Percentiles rank a stretch among this genome's conserved stretches.
Conservation (phyloP, 2,113 vertebrate species). For the Asarcornis scutulata region DNA sequence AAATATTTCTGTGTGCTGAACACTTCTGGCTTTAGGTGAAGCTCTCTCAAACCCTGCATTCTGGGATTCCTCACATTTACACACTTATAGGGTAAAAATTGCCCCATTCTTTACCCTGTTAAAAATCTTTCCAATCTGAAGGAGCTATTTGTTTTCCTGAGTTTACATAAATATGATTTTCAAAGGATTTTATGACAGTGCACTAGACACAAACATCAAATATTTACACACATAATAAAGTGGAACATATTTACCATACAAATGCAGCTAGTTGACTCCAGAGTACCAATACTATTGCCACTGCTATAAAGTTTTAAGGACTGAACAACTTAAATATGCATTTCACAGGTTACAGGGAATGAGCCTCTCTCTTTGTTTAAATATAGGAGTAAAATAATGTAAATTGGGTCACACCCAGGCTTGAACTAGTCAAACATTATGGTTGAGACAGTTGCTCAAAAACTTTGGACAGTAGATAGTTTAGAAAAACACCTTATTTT, state of each 20-base stretch:
- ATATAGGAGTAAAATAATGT: background rate
- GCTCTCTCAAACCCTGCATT: background rate
- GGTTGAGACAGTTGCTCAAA: background rate
- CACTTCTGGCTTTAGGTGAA: background rate
- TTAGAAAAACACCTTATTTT: background rate
- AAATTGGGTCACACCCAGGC: background rate
- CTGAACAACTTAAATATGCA: background rate
- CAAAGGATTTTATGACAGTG: background rate
- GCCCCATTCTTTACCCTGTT: background rate
- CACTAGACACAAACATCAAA: background rate
- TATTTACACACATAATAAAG: constrained; percentile 12
- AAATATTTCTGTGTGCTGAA: background rate
- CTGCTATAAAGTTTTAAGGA: background rate
- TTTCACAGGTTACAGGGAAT: background rate
- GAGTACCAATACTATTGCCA: background rate
- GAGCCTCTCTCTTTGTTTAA: background rate
- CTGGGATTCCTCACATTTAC: background rate
- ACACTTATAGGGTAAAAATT: background rate
- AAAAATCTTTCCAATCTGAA: background rate
- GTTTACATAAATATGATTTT: background rate
- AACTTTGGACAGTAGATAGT: background rate
- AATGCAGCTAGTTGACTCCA: background rate
- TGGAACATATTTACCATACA: background rate
- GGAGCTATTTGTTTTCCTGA: background rate
- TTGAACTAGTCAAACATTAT: background rate